Base-by-base conservation (phyloP, 2,797 vertebrate species). In the Sebastes dallii region DNA sequence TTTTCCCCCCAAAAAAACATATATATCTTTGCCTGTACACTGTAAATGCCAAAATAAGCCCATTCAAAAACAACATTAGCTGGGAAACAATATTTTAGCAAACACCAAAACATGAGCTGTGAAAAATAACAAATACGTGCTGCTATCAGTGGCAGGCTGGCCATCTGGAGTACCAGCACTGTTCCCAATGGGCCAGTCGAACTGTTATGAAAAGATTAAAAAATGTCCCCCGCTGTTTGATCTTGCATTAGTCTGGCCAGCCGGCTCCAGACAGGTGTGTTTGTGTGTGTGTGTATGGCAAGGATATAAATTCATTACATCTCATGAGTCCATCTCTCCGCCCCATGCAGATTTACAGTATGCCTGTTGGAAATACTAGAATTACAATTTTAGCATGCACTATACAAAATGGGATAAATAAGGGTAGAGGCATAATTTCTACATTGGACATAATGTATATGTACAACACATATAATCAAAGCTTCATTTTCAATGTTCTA, bases 101-200 rank as follows among this genome's bases (percentile, higher is more conserved):
- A 84, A 80, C 27, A 78, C 5, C 36, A 67, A 72, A 79, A 32
- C 70, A 80, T 72, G 22, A 83, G 59, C 64, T 77, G 72, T 71
- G 30, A 82, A 86, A 77, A 46, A 34, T 6, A 80, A 80, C 11
- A 81, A 66, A 74, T 32, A 74, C 24, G 22, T 55, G 71, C 20
- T 77, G 66, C 27, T 39, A 42, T 65, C 71, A 72, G 64, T 67
- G 77, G 55, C 68, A 86, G 54, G 39, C 36, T 34, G 71, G 67
- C 86, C 82, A 89, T 88, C 85, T 89, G 88, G 83, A 80, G 58
- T 30, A 78, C 54, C 76, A 86, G 77, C 69, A 78, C 42, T 79
- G 62, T 50, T 81, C 85, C 80, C 75, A 60, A 62, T 29, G 73
- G 74, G 9, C 29, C 67, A 54, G 52, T 81, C n/a, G 5, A 75